Conservation (phyloP, 1,140 invertebrate genomes). For the Whitmania pigra region DNA sequence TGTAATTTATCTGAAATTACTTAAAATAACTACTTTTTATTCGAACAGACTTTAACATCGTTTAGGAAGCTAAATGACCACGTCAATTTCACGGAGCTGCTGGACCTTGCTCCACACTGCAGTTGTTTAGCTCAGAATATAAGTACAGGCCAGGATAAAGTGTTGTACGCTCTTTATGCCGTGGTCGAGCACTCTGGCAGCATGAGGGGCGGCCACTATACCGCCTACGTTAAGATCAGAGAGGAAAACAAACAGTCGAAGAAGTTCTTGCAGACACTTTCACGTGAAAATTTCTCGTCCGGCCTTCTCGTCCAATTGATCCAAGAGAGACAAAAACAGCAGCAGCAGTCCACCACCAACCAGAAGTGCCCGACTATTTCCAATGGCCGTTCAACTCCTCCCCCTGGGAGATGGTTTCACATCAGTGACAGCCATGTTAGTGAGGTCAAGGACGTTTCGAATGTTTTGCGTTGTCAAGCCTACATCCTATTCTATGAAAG, state of each 20-base stretch:
- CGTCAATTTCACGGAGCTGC: conserved; percentile 70
- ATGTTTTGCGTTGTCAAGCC: conserved; percentile 75
- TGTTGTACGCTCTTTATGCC: conserved; percentile 80
- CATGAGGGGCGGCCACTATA: conserved; percentile 82
- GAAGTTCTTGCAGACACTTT: conserved; percentile 35
- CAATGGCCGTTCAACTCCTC: conserved; percentile 23
- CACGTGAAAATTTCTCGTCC: conserved; percentile 31
- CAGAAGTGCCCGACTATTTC: conserved; percentile 26
- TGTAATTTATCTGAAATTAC: background rate
- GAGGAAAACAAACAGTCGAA: conserved; percentile 32
- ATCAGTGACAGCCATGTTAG: conserved; percentile 74
- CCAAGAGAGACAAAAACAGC: conserved; percentile 25
- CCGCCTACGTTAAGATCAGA: conserved; percentile 63
- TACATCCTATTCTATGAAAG: conserved; percentile 90
- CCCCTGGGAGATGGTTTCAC: conserved; percentile 72
- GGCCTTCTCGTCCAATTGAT: conserved; percentile 27
- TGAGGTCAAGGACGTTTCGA: conserved; percentile 58
- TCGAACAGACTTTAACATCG: conserved; percentile 5
- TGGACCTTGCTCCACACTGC: conserved; percentile 83
- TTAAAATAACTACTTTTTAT: background rate
- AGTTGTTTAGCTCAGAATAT: conserved; percentile 56
- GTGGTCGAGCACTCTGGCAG: conserved; percentile 85
- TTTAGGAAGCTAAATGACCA: conserved; percentile 59
- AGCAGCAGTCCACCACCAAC: conserved; percentile 21
- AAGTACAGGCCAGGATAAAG: conserved; percentile 40